Conservation (phyloP, 2,797 vertebrate genomes). For the Diplodus puntazzo region DNA sequence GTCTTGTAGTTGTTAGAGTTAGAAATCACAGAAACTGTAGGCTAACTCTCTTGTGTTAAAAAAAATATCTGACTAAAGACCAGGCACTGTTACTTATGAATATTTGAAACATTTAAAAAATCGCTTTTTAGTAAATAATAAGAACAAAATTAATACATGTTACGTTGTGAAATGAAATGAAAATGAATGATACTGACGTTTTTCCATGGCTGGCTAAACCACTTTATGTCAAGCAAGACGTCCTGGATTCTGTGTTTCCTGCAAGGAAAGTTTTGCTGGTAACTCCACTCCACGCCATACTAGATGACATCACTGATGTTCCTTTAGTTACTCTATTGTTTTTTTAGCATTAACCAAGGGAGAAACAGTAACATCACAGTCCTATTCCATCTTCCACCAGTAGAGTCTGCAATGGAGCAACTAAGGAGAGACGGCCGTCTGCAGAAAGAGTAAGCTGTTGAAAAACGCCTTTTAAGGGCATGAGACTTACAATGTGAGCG, state of each 20-base stretch:
- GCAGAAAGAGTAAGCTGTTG: constrained; percentile 57
- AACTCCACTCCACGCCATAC: no score
- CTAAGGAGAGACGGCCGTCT: not conserved
- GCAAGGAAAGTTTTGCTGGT: no score
- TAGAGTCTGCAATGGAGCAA: constrained; percentile 63
- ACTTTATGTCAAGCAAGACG: no score
- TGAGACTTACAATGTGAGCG: constrained; percentile 67
- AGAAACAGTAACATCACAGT: not conserved
- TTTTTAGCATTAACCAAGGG: not conserved
- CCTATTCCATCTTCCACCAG: constrained; percentile 44
- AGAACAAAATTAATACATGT: not conserved
- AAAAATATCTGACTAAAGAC: no score
- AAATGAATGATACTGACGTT: no score
- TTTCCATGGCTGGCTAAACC: no score
- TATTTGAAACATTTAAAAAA: no score
- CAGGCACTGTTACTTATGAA: no score
- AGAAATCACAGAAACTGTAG: not conserved
- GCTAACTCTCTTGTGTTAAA: no score
- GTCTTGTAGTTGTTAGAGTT: not conserved
- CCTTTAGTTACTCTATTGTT: no score
- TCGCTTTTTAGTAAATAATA: not conserved
- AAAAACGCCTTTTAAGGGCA: constrained; percentile 88
- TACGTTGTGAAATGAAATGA: not conserved
- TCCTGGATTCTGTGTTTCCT: no score
- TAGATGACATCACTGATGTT: not conserved